Evolutionary conservation across 2,113 vertebrate species (phyloP).

Genomic region (Gorsachius goisagi): DNA sequence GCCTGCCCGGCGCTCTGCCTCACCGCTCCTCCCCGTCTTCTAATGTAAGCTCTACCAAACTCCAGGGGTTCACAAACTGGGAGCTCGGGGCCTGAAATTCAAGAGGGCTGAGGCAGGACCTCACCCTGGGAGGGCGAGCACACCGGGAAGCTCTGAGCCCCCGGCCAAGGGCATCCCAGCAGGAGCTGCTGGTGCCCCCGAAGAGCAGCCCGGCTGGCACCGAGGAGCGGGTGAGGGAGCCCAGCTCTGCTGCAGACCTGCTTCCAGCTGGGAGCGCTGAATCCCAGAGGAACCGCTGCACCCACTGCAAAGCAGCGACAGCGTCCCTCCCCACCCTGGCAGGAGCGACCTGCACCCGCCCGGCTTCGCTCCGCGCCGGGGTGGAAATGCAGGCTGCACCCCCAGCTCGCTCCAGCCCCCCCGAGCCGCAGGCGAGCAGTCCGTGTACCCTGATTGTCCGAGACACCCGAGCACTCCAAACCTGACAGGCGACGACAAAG

Average conservation of each 20-base stretch:
- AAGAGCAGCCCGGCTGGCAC: background rate
- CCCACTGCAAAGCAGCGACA: background rate
- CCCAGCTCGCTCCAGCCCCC: background rate
- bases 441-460: background rate
- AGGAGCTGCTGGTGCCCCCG: background rate
- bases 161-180: background rate
- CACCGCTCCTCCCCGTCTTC: background rate
- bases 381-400: background rate
- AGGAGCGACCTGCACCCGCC: background rate
- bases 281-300: background rate
- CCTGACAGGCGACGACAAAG: background rate
- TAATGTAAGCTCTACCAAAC: background rate
- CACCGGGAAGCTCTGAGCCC: background rate
- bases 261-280: background rate
- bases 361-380: background rate
- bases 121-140: background rate
- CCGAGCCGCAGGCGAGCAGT: background rate
- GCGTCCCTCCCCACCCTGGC: background rate
- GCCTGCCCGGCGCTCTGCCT: background rate
- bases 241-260: background rate
- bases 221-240: background rate
- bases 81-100: background rate
- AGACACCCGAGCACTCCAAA: background rate
- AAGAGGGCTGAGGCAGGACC: background rate
- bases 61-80: background rate